These are phyloP conservation scores for Australoheros facetus DNA, from an alignment of 2,797 vertebrate genomes.

Conservation along the genomic window DNA sequence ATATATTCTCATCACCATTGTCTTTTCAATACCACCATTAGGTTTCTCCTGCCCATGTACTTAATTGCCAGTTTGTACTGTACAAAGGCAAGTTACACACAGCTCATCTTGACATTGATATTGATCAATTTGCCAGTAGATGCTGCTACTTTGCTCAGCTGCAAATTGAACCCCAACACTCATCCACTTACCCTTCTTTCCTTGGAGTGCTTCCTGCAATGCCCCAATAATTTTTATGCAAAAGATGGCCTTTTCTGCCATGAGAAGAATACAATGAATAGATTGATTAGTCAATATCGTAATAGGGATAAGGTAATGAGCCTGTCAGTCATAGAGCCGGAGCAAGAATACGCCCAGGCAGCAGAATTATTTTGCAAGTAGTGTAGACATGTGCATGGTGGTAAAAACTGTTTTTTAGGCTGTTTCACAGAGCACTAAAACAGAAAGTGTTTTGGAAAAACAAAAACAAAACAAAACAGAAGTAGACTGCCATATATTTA, in stretches of 20 bases:
- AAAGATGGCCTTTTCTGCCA: conserved; percentile 70
- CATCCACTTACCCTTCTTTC: conserved; percentile 43
- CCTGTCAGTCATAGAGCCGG: conserved; percentile 71
- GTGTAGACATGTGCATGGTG: not conserved
- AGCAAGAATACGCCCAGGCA: conserved; percentile 43
- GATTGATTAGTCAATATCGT: conserved; percentile 81
- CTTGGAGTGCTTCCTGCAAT: conserved; percentile 38
- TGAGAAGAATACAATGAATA: conserved; percentile 70
- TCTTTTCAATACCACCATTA: conserved; percentile 12
- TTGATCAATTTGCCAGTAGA: conserved; percentile 62
- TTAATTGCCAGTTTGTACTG: conserved; percentile 29
- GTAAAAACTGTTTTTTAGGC: not conserved
- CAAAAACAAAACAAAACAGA: too few relatives aligned
- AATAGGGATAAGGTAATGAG: conserved; percentile 80
- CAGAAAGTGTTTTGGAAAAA: not conserved
- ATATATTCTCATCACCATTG: not conserved
- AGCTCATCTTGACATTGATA: conserved; percentile 61
- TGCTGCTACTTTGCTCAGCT: conserved; percentile 35
- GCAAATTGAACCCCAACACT: conserved; percentile 61
- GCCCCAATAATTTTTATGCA: conserved; percentile 64
- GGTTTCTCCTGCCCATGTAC: not conserved
- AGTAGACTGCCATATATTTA: not conserved
- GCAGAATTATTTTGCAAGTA: conserved; percentile 41
- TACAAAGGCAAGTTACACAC: conserved; percentile 22
- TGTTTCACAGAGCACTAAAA: conserved; percentile 4